Evolutionary conservation across 2,113 vertebrate species (phyloP).

Genomic region (Antigone vipio): DNA sequence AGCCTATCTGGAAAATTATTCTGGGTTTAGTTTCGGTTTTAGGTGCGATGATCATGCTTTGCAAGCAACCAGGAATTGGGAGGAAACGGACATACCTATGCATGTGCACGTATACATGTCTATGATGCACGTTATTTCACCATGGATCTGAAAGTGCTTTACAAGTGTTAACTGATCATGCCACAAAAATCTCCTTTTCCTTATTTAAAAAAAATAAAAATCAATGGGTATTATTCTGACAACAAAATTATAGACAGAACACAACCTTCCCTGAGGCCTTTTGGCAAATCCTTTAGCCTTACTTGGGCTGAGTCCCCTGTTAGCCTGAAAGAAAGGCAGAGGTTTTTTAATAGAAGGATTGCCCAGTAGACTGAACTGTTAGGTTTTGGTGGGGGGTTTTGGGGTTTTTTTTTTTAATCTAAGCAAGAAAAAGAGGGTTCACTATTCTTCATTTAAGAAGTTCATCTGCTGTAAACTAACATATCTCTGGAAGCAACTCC

Average conservation of each 20-base stretch:
- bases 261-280: neutral
- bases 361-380: neutral
- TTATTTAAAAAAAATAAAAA: neutral
- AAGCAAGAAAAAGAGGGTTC: neutral
- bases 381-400: neutral
- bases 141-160: neutral
- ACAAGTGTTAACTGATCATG: neutral
- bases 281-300: neutral
- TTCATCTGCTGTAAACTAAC: neutral
- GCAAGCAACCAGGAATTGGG: neutral
- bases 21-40: neutral
- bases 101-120: fast-evolving
- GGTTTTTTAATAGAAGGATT: neutral
- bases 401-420: neutral
- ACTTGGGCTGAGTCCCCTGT: neutral
- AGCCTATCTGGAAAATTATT: neutral
- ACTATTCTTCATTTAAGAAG: neutral
- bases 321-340: neutral
- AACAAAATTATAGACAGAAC: neutral
- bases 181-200: neutral
- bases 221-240: neutral
- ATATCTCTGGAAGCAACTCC: neutral
- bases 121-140: neutral
- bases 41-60: neutral
- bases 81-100: neutral